Conservation (phyloP, 2,113 vertebrate species). For the Ciconia boyciana region DNA sequence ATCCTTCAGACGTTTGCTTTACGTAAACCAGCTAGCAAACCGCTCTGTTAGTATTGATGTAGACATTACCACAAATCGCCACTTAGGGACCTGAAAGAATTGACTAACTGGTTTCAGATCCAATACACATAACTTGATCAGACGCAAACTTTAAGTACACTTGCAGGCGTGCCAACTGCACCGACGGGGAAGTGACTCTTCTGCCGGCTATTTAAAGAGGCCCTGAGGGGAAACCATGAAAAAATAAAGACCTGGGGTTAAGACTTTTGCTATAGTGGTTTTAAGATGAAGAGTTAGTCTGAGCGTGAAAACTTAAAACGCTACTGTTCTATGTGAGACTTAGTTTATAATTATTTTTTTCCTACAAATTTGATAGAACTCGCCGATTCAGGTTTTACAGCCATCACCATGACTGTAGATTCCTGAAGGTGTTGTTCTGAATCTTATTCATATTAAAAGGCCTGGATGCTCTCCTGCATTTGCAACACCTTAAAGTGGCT, state of each 20-base stretch:
- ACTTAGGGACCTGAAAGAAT: constrained; percentile 84
- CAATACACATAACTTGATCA: constrained; percentile 86
- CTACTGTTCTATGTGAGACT: not conserved
- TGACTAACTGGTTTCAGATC: constrained; percentile 86
- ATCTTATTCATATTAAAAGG: not conserved
- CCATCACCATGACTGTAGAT: not conserved
- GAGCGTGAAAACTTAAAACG: not conserved
- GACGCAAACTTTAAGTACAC: constrained; percentile 86
- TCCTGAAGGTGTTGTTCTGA: not conserved
- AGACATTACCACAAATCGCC: constrained; percentile 88
- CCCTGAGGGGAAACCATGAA: constrained; percentile 59
- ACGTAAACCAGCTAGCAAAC: constrained; percentile 77
- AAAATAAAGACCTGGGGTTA: constrained; percentile 48
- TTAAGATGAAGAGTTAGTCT: constrained; percentile 11
- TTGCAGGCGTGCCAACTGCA: constrained; percentile 72
- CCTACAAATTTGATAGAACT: not conserved
- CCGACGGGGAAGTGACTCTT: constrained; percentile 65
- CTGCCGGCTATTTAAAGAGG: constrained; percentile 62
- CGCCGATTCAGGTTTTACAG: not conserved
- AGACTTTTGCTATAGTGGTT: not conserved
- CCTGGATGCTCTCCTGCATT: not conserved
- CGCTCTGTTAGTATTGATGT: constrained; percentile 80
- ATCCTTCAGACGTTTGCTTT: constrained; percentile 74
- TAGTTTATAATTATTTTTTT: not conserved
- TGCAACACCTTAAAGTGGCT: not conserved